Base-by-base conservation (phyloP, 2,888 invertebrate species). In the Brachynemurus nebulosus region DNA sequence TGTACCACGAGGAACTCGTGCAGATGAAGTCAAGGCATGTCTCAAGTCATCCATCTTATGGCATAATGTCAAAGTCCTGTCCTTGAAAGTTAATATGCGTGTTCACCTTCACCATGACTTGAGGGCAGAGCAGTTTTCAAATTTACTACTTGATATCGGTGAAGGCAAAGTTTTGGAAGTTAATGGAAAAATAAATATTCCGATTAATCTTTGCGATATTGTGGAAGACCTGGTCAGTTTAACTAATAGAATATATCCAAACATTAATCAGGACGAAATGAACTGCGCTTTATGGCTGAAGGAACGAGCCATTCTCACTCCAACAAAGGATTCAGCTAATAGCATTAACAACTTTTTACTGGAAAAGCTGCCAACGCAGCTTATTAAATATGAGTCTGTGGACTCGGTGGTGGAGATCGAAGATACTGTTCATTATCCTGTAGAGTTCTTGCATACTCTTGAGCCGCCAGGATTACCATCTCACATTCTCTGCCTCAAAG, bases 381-480 rank as follows among this genome's bases (percentile, higher is more conserved):
- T 42, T 36, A 6, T 46, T 46, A 46, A 40, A 35, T 25, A 20
- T 37, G 44, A 21, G 14, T 45, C 43, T 9, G 42, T 56, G 4
- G 48, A 48, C 18, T 44, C 46, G 40, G 48, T 50, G 12, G 18
- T 49, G 16, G 40, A 50, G 35, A 16, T 23, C 14, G 46, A 53
- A 40, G 45, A 53, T 25, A 44, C 37, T 41, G 43, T 52, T 37
- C 41, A 43, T 21, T 49, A 36, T 34, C 49, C 47, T n/a, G 37
- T 40, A 21, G 47, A 50, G 25, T 49, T 51, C 21, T 36, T 51
- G 1, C 47, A 50, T 37, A 19, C 48, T 2, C 36, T 53, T 11
- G 20, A 51, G 37, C 47, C 50, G 16, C 43, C 52, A 30, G 49
- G 49, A 12, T 18, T 54, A 12, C 49, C 52, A 11, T n/a, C 45